Base-by-base conservation (phyloP, 2,113 vertebrate genomes). In the Apaloderma vittatum region DNA sequence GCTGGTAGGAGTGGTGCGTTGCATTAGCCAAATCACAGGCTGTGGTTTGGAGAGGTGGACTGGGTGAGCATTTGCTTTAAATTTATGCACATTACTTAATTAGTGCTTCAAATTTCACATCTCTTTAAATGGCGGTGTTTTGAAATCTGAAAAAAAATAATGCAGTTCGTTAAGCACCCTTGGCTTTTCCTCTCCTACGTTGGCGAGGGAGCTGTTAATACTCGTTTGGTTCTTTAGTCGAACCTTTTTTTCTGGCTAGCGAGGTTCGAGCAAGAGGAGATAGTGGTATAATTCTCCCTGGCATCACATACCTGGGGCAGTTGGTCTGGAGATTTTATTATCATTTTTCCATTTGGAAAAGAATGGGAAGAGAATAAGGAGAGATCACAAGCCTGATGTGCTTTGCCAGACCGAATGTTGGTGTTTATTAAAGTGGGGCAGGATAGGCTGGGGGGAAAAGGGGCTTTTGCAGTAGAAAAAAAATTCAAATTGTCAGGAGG, bases 351-450 rank as follows among this genome's bases (percentile, higher is more conserved):
- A 73, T 96, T 93, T 94, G 62, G 75, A 89, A 61, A 40, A 40
- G 40, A 40, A 40, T 40, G 34, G 29, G 29, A 61, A 72, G 68
- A 95, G 91, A 85, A 68, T 71, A 82, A 81, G 78, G 48, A 82
- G 51, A 17, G 21, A 74, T 93, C 10, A 4, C 61, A 84, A 62
- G 48, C 57, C 27, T 12, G n/a, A 30, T 84, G 84, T 52, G 18
- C 8, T 0, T 94, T 77, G 51, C 72, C 43, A 5, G 30, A 51
- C 62, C 94, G 91, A 96, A 37, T 91, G 82, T 79, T 95, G 90
- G 86, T 74, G 75, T 96, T 91, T 78, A 72, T 77, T 23, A 94
- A 92, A 95, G 86, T 96, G 94, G 97, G 93, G 97, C 94, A 93
- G 65, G 81, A 70, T 27, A 84, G 84, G 80, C 52, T 40, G 0